These are phyloP conservation scores for Apantesis nais DNA, from an alignment of 2,888 invertebrate genomes.

Conservation along the genomic window DNA sequence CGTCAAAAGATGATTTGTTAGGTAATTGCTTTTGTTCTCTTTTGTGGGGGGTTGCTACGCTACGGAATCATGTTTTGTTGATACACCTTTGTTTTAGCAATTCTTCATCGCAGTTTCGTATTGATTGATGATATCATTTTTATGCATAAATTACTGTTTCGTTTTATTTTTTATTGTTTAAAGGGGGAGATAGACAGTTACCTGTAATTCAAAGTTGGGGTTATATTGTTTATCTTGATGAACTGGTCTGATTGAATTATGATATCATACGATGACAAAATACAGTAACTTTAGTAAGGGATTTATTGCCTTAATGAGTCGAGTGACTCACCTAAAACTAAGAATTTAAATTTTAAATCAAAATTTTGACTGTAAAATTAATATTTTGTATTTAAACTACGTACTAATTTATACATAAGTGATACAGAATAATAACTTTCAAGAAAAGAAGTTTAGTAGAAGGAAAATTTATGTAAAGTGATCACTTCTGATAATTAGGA, in stretches of 20 bases:
- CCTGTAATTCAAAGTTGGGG: conserved; percentile 30
- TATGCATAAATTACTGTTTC: conserved; percentile 42
- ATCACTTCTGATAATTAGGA: not conserved
- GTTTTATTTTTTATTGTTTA: conserved; percentile 33
- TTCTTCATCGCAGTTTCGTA: conserved; percentile 55
- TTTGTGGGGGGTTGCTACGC: conserved; percentile 69
- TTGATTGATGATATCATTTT: conserved; percentile 54
- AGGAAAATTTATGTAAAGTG: not conserved
- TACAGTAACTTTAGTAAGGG: conserved; percentile 11
- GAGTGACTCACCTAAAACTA: conserved; percentile 6
- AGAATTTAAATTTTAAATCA: not conserved
- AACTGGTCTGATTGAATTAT: conserved; percentile 35
- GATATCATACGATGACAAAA: conserved; percentile 22
- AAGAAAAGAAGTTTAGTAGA: not conserved
- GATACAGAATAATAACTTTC: not conserved
- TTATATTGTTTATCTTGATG: conserved; percentile 33
- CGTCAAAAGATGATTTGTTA: conserved; percentile 84
- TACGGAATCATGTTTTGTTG: conserved; percentile 76
- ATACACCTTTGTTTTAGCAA: conserved; percentile 73
- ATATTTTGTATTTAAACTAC: not conserved
- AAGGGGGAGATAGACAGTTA: conserved; percentile 42
- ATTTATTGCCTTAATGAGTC: conserved; percentile 11
- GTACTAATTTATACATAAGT: not conserved
- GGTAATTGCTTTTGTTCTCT: conserved; percentile 81
- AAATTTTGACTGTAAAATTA: conserved; percentile 1